Conservation (phyloP, 2,888 invertebrate genomes). For the Megalurothrips usitatus region DNA sequence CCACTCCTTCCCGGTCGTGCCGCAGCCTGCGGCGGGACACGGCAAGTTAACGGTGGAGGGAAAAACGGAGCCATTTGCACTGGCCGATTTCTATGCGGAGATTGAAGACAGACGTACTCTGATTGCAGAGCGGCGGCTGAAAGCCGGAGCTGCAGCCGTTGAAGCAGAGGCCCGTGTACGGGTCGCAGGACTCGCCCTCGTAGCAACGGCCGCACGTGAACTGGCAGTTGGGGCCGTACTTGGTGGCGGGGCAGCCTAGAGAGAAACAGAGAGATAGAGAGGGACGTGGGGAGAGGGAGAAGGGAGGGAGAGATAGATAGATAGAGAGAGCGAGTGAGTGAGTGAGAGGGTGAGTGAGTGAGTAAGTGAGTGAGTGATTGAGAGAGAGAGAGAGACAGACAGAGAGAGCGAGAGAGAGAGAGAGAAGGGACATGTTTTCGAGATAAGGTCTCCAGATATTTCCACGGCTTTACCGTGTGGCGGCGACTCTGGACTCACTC, state of each 20-base stretch:
- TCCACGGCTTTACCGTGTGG: too few species aligned
- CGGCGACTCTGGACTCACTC: not conserved
- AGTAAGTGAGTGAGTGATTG: too few species aligned
- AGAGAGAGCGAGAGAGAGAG: too few species aligned
- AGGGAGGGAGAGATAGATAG: too few species aligned
- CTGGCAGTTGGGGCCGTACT: conserved; percentile 9
- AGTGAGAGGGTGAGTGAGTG: too few species aligned
- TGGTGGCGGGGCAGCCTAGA: not conserved
- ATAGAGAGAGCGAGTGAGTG: too few species aligned
- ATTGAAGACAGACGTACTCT: not conserved
- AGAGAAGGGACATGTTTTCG: too few species aligned
- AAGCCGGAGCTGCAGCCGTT: conserved; percentile 7
- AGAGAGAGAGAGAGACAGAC: too few species aligned
- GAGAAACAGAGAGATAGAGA: not conserved
- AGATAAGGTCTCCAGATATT: too few species aligned
- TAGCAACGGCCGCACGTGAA: not conserved
- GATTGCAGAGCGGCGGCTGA: not conserved
- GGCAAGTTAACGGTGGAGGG: not conserved
- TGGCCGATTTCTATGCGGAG: not conserved
- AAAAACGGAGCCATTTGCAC: not conserved
- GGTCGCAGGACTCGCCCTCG: conserved; percentile 7
- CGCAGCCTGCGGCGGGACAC: not conserved
- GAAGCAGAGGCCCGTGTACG: not conserved
- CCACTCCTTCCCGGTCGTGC: not conserved
- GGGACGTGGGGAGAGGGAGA: too few species aligned